A percentile compares a stretch with the other conserved stretches of the same genome.
phyloP scores from a whole-genome alignment of 2,113 vertebrate species.

The Gymnocephalus cernua region DNA sequence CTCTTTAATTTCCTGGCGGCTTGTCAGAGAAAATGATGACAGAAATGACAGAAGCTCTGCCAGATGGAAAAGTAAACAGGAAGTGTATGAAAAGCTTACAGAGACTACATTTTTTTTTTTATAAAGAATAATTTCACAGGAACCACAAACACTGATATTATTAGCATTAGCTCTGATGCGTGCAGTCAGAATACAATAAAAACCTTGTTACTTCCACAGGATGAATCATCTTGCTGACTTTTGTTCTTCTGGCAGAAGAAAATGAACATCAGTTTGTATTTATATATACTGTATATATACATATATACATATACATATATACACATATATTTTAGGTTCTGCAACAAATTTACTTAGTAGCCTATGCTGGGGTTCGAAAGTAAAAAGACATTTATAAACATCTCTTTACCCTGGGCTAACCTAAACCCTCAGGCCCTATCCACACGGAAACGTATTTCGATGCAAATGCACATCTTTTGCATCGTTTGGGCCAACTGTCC shows the following conservation, averaged over 20 bases:
- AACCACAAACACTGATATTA: background rate
- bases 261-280: too few relatives aligned
- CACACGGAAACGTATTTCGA: too few relatives aligned
- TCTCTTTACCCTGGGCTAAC: too few relatives aligned
- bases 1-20: constrained; percentile 68
- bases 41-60: background rate
- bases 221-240: background rate
- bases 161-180: constrained; percentile 5
- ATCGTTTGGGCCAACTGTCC: too few relatives aligned
- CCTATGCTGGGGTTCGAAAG: too few relatives aligned
- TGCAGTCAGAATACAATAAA: background rate
- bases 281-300: too few relatives aligned
- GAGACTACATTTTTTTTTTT: background rate
- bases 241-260: background rate
- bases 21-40: background rate
- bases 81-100: constrained; percentile 25
- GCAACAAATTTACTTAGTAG: too few relatives aligned
- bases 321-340: too few relatives aligned
- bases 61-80: constrained; percentile 58
- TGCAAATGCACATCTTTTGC: too few relatives aligned
- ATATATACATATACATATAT: too few relatives aligned
- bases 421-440: too few relatives aligned
- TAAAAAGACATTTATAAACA: too few relatives aligned
- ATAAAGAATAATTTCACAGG: background rate
- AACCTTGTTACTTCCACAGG: background rate